Evolutionary conservation across 2,113 vertebrate species (phyloP).

Genomic region (Chinchilla lanigera): DNA sequence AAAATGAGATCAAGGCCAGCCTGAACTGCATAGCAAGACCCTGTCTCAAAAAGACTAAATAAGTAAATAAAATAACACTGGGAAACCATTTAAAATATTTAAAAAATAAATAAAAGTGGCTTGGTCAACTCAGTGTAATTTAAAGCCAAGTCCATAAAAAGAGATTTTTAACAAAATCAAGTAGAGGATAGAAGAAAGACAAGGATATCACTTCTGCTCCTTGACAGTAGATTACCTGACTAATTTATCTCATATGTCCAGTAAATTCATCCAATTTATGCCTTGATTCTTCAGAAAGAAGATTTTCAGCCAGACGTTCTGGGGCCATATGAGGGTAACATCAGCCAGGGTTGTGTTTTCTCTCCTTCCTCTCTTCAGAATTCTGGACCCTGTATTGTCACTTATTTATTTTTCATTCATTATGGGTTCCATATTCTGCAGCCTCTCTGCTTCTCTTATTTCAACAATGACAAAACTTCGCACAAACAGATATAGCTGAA

Average conservation of each 20-base stretch:
- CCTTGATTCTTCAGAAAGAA: background rate
- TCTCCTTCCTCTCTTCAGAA: background rate
- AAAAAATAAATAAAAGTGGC: background rate
- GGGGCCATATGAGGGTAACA: background rate
- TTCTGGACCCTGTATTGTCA: background rate
- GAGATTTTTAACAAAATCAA: background rate
- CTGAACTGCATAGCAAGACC: too few species aligned
- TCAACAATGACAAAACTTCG: slow-evolving; percentile 53
- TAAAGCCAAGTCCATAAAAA: slow-evolving; percentile 43
- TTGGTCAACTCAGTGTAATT: slow-evolving; percentile 1
- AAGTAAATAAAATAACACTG: too few species aligned
- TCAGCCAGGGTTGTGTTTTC: background rate
- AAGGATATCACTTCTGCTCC: background rate
- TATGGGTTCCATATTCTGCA: background rate
- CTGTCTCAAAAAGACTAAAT: too few species aligned
- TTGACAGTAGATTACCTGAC: background rate
- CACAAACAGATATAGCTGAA: slow-evolving; percentile 57
- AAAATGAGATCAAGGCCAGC: too few species aligned
- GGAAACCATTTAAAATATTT: too few species aligned
- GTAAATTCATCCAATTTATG: background rate
- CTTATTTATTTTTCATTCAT: slow-evolving; percentile 53
- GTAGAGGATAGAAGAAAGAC: background rate
- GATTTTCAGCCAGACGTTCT: background rate
- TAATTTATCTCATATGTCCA: background rate
- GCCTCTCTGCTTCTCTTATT: slow-evolving; percentile 52